Base-by-base conservation (phyloP, 2,888 invertebrate genomes). In the Mesoligia furuncula region DNA sequence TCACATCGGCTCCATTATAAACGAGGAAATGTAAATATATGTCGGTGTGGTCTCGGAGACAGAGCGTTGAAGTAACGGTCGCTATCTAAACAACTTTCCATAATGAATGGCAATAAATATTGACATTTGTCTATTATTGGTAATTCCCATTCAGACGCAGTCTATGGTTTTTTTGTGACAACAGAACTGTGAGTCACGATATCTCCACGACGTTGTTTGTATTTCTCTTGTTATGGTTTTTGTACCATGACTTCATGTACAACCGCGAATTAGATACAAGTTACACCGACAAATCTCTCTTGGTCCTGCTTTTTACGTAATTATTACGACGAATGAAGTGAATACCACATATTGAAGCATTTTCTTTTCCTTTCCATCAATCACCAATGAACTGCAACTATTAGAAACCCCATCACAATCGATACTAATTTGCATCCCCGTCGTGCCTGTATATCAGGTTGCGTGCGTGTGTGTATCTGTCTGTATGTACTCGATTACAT, bases 91-190 rank as follows among this genome's bases (percentile, higher is more conserved):
- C 84, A 84, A 75, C 64, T 61, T 82, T 51, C 59, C 51, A 20
- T 69, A 54, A 57, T n/a, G n/a, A 73, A 77, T 77, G 76, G 36
- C 71, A 81, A 77, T 88, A 81, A 81, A 77, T 88, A 81, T 87
- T 87, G 67, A 87, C 65, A 79, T 79, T 84, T 69, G 69, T 75
- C 62, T 79, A 79, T 62, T 77, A 57, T 73, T 80, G 72, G 61
- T 57, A 66, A 76, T 76, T 80, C 69, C 57, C 67, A 84, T 74
- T 68, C 64, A 74, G 20, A 57, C 66, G 9, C 36, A 36, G 7
- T 57, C n/a, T 42, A 69, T 57, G 61, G 59, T 27, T 77, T 73
- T 73, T 74, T 75, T 70, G n/a, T 61, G 54, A 54, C 45, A 45
- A 65, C n/a, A n/a, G n/a, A n/a, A n/a, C 15, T 48, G 42, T 87